Evolutionary conservation across 2,797 vertebrate species (phyloP), one percentile per base, ranked within the genome.

Genomic region (Craterocephalus amniculus): DNA sequence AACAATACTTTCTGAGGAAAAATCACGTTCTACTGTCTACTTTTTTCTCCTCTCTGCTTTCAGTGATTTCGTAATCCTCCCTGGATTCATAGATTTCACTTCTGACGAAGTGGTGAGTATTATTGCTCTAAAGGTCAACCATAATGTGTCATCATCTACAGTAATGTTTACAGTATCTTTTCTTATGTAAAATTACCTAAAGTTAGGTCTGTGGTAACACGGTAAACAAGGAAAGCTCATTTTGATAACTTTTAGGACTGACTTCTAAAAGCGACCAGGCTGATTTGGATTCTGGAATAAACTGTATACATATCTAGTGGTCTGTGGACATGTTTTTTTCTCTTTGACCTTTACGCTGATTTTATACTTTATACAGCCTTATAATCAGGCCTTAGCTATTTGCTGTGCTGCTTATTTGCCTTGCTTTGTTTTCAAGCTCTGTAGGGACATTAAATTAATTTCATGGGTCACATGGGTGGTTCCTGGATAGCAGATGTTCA

Each of bases 1-100:
- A 27, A 0, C 5, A 24, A 48, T 12, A 60, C 7, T 58, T 58
- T 48, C 22, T 6, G 20, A 27, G 22, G 2, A 0, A 5, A 32
- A n/a, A 18, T 58, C 24, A 31, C 32, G 26, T 34, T 36, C 6
- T 55, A 45, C 1, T 31, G n/a, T 67, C 18, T n/a, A 38, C 11
- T 13, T 57, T 9, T 68, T 7, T 71, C 26, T 57, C 63, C 52
- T 80, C 40, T 63, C 29, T 83, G 7, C 76, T 85, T 65, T n/a
- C 91, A 98, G 97, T 80, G 96, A 98, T 90, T 97, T 98, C 88
- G 89, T 98, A 90, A 98, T 98, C 85, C 96, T 98, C 10, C 97
- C 97, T 0, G 97, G 97, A 72, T 98, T 98, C 88, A 97, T 98
- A 81, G 97, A 98, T 91, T 98, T 98, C 85, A 95, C 95, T 31